These are phyloP conservation scores for Sthenelais limicola DNA, from an alignment of 2,888 invertebrate genomes.

Conservation along the genomic window DNA sequence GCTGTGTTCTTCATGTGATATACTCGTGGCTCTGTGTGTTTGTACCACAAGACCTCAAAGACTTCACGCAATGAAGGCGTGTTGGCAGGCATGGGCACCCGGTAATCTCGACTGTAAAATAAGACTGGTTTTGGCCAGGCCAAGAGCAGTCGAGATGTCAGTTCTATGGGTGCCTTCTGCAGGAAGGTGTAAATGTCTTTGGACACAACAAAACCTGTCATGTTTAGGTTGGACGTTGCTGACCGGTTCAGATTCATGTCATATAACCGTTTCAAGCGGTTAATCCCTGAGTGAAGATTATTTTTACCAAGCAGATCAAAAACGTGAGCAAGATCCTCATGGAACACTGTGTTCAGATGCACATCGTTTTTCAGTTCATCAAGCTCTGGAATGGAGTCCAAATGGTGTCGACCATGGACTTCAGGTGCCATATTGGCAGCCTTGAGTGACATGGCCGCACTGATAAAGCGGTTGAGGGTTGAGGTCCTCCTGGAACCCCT, in stretches of 20 bases:
- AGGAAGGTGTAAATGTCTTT: slow-evolving; percentile 28
- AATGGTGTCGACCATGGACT: slow-evolving; percentile 12
- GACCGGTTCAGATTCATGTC: slow-evolving; percentile 27
- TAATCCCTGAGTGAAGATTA: slow-evolving; percentile 30
- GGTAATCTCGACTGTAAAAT: slow-evolving; percentile 41
- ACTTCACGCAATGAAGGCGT: slow-evolving; percentile 43
- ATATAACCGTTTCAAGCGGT: slow-evolving; percentile 40
- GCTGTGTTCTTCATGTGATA: slow-evolving; percentile 42
- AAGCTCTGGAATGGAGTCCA: slow-evolving; percentile 34
- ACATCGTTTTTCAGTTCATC: slow-evolving; percentile 37
- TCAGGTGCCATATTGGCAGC: slow-evolving; percentile 30
- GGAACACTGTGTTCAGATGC: slow-evolving; percentile 38
- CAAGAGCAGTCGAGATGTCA: slow-evolving; percentile 41
- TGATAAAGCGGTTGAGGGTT: slow-evolving; percentile 41
- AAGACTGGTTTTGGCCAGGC: slow-evolving; percentile 40
- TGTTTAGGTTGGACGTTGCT: slow-evolving; percentile 31
- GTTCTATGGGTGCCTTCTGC: slow-evolving; percentile 33
- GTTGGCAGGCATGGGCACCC: slow-evolving; percentile 46
- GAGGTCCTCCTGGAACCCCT: slow-evolving; percentile 43
- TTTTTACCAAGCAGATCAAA: slow-evolving; percentile 37
- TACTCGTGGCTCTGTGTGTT: slow-evolving; percentile 32
- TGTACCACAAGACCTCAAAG: slow-evolving; percentile 39
- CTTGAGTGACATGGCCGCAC: slow-evolving; percentile 23
- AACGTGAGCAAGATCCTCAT: slow-evolving; percentile 39
- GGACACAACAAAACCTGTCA: slow-evolving; percentile 41